phyloP scores from a whole-genome alignment of 2,888 invertebrate genomes.

The Rhimphoctona megacephalus region DNA sequence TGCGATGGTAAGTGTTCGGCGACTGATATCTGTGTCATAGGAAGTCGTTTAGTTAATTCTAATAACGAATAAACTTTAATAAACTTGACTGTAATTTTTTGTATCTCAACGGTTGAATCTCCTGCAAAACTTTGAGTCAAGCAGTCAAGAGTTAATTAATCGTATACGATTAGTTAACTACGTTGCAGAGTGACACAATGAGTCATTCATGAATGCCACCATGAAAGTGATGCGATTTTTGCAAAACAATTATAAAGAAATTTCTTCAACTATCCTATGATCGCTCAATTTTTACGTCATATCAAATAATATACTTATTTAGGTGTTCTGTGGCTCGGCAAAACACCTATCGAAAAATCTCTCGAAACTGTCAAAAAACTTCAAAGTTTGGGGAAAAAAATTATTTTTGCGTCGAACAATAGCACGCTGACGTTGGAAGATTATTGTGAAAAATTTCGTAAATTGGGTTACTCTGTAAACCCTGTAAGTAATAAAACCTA shows the following conservation, averaged over 20 bases:
- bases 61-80: not conserved
- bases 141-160: no score
- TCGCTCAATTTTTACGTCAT: not conserved
- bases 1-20: conserved; percentile 86
- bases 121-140: no score
- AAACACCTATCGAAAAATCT: conserved; percentile 83
- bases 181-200: no score
- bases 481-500: conserved; percentile 73
- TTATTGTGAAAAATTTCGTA: conserved; percentile 80
- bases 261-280: not conserved
- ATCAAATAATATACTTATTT: conserved; percentile 56
- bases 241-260: not conserved
- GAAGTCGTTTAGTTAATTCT: not conserved
- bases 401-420: conserved; percentile 86
- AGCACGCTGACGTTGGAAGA: conserved; percentile 82
- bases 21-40: not conserved
- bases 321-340: conserved; percentile 87
- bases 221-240: not conserved
- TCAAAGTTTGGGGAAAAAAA: conserved; percentile 85
- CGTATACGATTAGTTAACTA: no score
- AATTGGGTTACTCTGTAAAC: conserved; percentile 77
- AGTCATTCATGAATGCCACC: no score
- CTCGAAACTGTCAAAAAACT: conserved; percentile 85
- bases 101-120: no score
- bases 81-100: not conserved